Conservation (phyloP, 2,797 vertebrate genomes). For the Thamnophis elegans region DNA sequence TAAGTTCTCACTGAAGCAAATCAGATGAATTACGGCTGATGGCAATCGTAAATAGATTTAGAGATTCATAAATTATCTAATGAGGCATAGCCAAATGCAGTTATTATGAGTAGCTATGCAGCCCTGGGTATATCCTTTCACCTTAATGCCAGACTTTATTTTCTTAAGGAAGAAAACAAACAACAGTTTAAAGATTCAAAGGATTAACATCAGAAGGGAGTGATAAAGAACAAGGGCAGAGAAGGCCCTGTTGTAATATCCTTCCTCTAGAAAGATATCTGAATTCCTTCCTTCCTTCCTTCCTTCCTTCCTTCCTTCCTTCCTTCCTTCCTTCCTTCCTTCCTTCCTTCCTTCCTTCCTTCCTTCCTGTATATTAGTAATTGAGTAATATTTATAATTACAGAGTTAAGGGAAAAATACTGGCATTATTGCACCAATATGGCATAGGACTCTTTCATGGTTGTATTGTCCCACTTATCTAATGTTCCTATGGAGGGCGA, state of each 20-base stretch:
- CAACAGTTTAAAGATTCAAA: not conserved
- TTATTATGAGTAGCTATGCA: slow-evolving; percentile 17
- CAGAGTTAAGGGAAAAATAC: not conserved
- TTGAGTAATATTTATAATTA: not conserved
- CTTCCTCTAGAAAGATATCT: not conserved
- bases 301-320: not conserved
- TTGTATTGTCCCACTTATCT: not conserved
- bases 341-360: not conserved
- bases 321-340: no score
- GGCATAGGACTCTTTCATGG: not conserved
- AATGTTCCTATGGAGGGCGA: not conserved
- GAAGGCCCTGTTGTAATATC: not conserved
- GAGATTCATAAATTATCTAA: slow-evolving; percentile 44
- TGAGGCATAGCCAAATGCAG: slow-evolving; percentile 30
- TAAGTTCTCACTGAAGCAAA: slow-evolving; percentile 25
- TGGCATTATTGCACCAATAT: not conserved
- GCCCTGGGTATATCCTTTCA: slow-evolving; percentile 13
- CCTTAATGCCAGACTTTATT: slow-evolving; percentile 20
- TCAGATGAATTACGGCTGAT: slow-evolving; percentile 38
- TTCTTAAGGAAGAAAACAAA: slow-evolving; percentile 11
- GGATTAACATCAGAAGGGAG: not conserved
- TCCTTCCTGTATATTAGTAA: not conserved
- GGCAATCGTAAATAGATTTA: slow-evolving; percentile 33
- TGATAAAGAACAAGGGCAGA: not conserved
- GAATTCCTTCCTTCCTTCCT: not conserved